Percentiles rank a stretch among this genome's conserved stretches.
Evolutionary conservation across 2,113 vertebrate species (phyloP).

Genomic region (Eptatretus burgeri): DNA sequence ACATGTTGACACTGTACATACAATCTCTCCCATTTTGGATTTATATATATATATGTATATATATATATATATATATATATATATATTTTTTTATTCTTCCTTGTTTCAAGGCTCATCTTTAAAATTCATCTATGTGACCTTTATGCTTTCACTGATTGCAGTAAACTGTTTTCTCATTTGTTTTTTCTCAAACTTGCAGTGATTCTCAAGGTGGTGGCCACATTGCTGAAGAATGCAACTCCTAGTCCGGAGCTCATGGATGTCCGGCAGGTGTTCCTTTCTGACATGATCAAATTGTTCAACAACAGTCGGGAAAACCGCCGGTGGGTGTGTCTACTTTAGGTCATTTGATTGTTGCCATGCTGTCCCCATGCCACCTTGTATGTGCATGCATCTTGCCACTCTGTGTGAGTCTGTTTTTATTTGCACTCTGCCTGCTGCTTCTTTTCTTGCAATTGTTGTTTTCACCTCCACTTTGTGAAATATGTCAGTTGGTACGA

Average conservation of each 20-base stretch:
- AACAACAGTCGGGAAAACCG: constrained; percentile 93
- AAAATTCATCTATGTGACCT: too few relatives aligned
- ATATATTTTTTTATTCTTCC: background rate
- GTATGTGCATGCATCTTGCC: too few relatives aligned
- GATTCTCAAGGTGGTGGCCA: constrained; percentile 95
- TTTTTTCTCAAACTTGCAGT: constrained; percentile 20
- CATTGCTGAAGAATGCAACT: constrained; percentile 73
- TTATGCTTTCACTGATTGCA: too few relatives aligned
- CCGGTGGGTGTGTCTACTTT: constrained; percentile 28
- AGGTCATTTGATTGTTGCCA: too few relatives aligned
- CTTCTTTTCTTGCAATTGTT: too few relatives aligned
- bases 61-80: background rate
- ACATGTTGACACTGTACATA: too few relatives aligned
- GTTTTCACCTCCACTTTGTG: too few relatives aligned
- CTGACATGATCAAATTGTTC: constrained; percentile 98
- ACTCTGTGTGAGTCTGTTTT: too few relatives aligned
- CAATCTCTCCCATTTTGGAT: background rate
- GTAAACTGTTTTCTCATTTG: background rate
- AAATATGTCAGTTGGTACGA: too few relatives aligned
- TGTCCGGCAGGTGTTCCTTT: constrained; percentile 76
- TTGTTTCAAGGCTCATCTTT: background rate
- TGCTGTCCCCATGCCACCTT: too few relatives aligned
- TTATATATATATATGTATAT: background rate
- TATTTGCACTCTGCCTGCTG: too few relatives aligned
- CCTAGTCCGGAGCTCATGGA: constrained; percentile 91